A percentile compares a stretch with the other conserved stretches of the same genome.
Evolutionary conservation across 2,113 vertebrate genomes (phyloP).

Genomic region (Daubentonia madagascariensis): DNA sequence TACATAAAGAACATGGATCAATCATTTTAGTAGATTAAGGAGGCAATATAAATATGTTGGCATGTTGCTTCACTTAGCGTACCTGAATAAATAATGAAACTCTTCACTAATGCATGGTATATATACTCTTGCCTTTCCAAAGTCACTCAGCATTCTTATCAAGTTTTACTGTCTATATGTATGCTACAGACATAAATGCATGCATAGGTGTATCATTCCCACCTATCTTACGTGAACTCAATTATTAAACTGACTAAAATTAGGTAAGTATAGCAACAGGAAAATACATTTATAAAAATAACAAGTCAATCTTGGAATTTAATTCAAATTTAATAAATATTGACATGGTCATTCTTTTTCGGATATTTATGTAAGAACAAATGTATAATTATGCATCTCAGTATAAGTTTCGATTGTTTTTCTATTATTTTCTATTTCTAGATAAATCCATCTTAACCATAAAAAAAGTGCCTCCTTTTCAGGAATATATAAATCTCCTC

Average conservation of each 20-base stretch:
- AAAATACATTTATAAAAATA: constrained; percentile 37
- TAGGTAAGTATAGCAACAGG: neutral
- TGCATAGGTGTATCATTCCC: constrained; percentile 28
- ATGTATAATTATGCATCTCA: constrained; percentile 4
- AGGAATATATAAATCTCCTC: constrained; percentile 23
- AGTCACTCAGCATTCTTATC: constrained; percentile 64
- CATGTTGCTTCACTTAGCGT: constrained; percentile 86
- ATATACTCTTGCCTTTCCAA: constrained; percentile 73
- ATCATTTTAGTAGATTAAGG: constrained; percentile 86
- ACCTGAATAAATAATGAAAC: constrained; percentile 88
- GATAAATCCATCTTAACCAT: neutral
- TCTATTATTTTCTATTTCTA: constrained; percentile 10
- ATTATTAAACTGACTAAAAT: constrained; percentile 10
- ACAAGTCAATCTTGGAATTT: constrained; percentile 30
- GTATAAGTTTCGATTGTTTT: neutral
- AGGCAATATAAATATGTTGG: constrained; percentile 84
- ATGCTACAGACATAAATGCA: constrained; percentile 62
- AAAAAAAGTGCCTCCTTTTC: constrained; percentile 50
- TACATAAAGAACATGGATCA: constrained; percentile 87
- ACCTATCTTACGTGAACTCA: neutral
- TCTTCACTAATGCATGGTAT: constrained; percentile 82
- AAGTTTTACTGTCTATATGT: constrained; percentile 46
- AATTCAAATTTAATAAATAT: constrained; percentile 18
- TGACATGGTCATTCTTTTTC: neutral
- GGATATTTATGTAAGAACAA: neutral